Conservation (phyloP, 2,888 invertebrate species). For the Calameuta filiformis region DNA sequence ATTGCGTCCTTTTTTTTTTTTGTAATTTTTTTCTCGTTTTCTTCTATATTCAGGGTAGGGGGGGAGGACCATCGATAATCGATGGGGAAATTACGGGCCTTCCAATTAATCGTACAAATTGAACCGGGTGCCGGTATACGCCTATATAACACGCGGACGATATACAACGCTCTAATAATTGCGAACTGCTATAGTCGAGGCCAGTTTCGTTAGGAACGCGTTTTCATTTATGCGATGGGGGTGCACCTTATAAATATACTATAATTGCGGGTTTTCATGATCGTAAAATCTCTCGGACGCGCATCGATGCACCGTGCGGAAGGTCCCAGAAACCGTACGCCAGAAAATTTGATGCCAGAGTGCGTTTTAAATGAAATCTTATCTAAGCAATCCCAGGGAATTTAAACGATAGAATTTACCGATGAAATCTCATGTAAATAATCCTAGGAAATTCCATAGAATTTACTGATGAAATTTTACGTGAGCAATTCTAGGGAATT, state of each 20-base stretch:
- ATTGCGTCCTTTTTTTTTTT: background rate
- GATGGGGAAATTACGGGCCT: background rate
- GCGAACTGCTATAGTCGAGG: background rate
- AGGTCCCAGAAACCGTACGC: background rate
- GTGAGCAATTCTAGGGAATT: background rate
- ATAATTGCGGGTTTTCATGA: conserved; percentile 34
- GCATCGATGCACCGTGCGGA: background rate
- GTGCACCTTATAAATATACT: background rate
- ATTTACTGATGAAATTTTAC: too few relatives aligned
- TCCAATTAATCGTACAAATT: background rate
- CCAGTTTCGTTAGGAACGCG: background rate
- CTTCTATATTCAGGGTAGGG: background rate
- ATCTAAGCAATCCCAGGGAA: background rate
- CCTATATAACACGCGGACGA: background rate
- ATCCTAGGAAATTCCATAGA: background rate
- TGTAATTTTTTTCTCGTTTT: too few relatives aligned
- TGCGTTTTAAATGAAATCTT: background rate
- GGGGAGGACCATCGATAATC: background rate
- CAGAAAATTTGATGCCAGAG: background rate
- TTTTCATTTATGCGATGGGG: background rate
- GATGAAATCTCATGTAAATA: background rate
- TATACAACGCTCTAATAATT: background rate
- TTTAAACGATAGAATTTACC: background rate
- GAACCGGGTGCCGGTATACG: background rate
- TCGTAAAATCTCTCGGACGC: conserved; percentile 33